phyloP scores from a whole-genome alignment of 2,888 invertebrate genomes.

The Ligdia adustata region DNA sequence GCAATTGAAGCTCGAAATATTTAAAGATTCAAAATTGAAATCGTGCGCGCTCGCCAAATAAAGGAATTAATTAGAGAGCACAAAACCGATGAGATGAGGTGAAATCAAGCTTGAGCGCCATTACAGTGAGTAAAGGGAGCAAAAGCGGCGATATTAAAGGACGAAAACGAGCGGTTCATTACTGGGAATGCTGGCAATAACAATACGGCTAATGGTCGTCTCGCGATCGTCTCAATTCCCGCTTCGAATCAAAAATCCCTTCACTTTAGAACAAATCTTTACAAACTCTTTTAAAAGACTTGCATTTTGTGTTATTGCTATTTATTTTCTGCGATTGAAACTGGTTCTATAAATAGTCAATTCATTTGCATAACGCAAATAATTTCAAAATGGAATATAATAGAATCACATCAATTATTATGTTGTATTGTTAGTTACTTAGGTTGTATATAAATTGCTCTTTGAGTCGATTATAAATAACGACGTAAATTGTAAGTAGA shows the following conservation, averaged over 20 bases:
- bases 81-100: slow-evolving; percentile 64
- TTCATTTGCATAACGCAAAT: slow-evolving; percentile 22
- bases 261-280: slow-evolving; percentile 59
- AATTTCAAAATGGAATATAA: slow-evolving; percentile 41
- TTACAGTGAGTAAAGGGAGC: slow-evolving; percentile 68
- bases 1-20: slow-evolving; percentile 61
- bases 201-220: slow-evolving; percentile 79
- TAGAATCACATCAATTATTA: slow-evolving; percentile 49
- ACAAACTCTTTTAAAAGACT: slow-evolving; percentile 20
- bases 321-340: slow-evolving; percentile 38
- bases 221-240: slow-evolving; percentile 71
- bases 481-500: background rate
- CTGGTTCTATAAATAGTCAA: slow-evolving; percentile 40
- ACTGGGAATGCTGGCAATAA: slow-evolving; percentile 78
- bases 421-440: slow-evolving; percentile 53
- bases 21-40: slow-evolving; percentile 61
- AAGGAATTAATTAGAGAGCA: slow-evolving; percentile 67
- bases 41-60: slow-evolving; percentile 49
- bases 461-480: too few relatives aligned
- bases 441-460: too few relatives aligned
- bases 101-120: slow-evolving; percentile 68
- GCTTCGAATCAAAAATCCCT: slow-evolving; percentile 63
- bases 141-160: slow-evolving; percentile 74
- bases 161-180: slow-evolving; percentile 81
- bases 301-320: slow-evolving; percentile 24